phyloP scores from a whole-genome alignment of 2,888 invertebrate species.

The Chymomyza amoena region DNA sequence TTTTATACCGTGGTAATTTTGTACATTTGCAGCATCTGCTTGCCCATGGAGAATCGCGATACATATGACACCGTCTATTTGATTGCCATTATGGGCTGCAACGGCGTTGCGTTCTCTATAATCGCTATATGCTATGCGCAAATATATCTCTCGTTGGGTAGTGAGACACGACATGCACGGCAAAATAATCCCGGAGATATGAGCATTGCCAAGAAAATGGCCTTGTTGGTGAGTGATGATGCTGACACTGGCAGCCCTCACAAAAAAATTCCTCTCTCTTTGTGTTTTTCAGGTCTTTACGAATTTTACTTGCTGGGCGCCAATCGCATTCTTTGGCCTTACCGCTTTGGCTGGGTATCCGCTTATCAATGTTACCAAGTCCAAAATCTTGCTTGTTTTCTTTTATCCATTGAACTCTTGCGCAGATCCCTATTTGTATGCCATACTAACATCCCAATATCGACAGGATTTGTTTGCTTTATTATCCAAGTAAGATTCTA shows the following conservation, averaged over 20 bases:
- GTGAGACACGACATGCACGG: slow-evolving; percentile 82
- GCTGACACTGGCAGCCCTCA: not conserved
- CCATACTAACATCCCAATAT: slow-evolving; percentile 92
- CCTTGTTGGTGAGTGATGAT: slow-evolving; percentile 83
- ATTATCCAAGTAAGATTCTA: slow-evolving; percentile 81
- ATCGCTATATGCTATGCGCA: slow-evolving; percentile 92
- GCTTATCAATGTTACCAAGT: slow-evolving; percentile 89
- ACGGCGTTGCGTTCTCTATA: slow-evolving; percentile 88
- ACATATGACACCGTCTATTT: slow-evolving; percentile 86
- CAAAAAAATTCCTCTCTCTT: not conserved
- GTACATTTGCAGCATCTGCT: slow-evolving; percentile 84
- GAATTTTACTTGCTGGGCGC: slow-evolving; percentile 91
- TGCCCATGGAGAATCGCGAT: slow-evolving; percentile 90
- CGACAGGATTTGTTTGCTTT: slow-evolving; percentile 86
- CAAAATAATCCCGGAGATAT: slow-evolving; percentile 82
- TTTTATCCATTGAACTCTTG: slow-evolving; percentile 95
- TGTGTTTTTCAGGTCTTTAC: slow-evolving; percentile 82
- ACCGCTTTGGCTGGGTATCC: slow-evolving; percentile 92
- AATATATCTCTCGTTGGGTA: slow-evolving; percentile 89
- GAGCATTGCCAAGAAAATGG: slow-evolving; percentile 93
- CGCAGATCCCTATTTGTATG: slow-evolving; percentile 95
- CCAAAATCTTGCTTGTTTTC: slow-evolving; percentile 91
- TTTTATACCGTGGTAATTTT: not conserved
- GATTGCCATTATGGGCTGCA: slow-evolving; percentile 86
- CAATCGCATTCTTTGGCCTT: slow-evolving; percentile 92